Conservation (phyloP, 2,888 invertebrate genomes). For the Neoitamus cyanurus region DNA sequence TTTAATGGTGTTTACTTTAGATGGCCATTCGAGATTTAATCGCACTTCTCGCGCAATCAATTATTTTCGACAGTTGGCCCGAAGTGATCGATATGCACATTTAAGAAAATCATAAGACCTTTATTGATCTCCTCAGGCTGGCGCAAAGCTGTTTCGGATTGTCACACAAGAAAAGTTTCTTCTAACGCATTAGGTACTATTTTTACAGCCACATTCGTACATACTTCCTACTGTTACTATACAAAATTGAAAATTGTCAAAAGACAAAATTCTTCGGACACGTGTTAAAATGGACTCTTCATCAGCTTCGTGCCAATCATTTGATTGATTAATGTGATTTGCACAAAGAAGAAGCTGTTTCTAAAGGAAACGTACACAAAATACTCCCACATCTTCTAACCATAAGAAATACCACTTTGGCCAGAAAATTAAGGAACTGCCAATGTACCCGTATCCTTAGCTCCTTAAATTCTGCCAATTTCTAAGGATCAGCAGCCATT, state of each 20-base stretch:
- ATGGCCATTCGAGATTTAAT: constrained; percentile 9
- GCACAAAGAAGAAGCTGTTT: neutral
- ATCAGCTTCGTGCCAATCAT: neutral
- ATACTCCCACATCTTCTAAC: constrained; percentile 1
- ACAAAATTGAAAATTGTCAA: neutral
- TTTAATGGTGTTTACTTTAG: constrained; percentile 25
- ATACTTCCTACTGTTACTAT: too few species aligned
- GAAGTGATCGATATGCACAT: neutral
- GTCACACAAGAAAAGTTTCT: neutral
- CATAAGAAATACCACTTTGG: constrained; percentile 30
- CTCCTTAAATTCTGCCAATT: constrained; percentile 18
- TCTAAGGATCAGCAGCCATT: neutral
- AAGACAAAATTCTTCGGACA: neutral
- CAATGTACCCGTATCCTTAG: constrained; percentile 21
- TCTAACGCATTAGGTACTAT: neutral
- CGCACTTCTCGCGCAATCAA: neutral
- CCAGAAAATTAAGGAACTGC: neutral
- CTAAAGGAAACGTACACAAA: neutral
- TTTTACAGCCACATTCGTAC: too few species aligned
- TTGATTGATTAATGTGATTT: neutral
- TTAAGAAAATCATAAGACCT: neutral
- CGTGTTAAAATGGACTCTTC: neutral
- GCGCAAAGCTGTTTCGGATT: neutral
- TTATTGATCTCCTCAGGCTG: neutral
- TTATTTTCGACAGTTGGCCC: neutral